Base-by-base conservation (phyloP, 2,888 invertebrate species). In the Rhaphigaster nebulosa region DNA sequence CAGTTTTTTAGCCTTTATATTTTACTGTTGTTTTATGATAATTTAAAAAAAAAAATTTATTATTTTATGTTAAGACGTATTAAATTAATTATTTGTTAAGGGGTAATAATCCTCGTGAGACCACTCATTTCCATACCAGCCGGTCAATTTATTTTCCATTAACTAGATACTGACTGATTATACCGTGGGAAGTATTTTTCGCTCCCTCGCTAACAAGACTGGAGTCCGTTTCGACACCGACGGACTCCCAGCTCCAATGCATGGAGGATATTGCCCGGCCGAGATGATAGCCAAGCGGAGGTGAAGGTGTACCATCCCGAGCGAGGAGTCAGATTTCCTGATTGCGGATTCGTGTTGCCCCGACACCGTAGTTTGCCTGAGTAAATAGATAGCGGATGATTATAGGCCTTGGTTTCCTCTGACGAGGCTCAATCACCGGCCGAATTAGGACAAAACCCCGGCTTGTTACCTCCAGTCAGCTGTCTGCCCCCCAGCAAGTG, bases 301-400 rank as follows among this genome's bases (percentile, higher is more conserved):
- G 70, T 76, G 70, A 76, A 38, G 38, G 70, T 76, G 70, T 76
- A 76, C 70, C 70, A 76, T 76, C 70, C 38, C 70, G 34, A 76
- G 70, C 70, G 54, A 45, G 41, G 56, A 89, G 76, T 50, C 70
- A 76, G 89, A 89, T 89, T 41, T 45, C 60, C 89, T 89, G 89
- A 89, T 89, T 89, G 89, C 50, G 60, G 88, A 88, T 88, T 88
- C 88, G 88, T 88, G 88, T 88, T 56, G 88, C 34, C 41, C 70
- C n/a, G 50, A 50, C 41, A 34, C 65, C 65, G 70, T 76, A 76
- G 89, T 89, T 89, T 70, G 89, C 60, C 70, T 89, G 89, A 89
- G 89, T 76, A 89, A 89, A 89, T 89, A 89, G 89, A 89, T 89
- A 89, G 89, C 89, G 41, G 45, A 45, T 76, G 89, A 89, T 89